These are phyloP conservation scores for Diplodus puntazzo DNA, from an alignment of 2,797 vertebrate species.

Conservation along the genomic window DNA sequence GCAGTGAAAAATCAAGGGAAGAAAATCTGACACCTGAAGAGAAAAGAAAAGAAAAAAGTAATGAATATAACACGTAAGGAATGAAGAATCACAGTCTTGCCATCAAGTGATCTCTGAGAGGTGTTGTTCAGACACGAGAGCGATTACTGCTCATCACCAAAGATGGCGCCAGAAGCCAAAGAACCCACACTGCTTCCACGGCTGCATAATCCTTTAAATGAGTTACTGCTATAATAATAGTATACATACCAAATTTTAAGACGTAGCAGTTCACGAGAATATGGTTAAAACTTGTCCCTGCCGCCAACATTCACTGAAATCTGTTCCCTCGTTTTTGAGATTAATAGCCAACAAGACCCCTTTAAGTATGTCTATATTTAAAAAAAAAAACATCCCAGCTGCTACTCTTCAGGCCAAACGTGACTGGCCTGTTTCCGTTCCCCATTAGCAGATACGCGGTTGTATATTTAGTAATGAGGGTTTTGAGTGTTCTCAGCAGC, in stretches of 20 bases:
- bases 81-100: not conserved
- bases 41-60: not conserved
- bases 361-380: conserved; percentile 7
- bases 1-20: not conserved
- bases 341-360: conserved; percentile 11
- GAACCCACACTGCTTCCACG: not conserved
- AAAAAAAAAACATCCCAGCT: conserved; percentile 56
- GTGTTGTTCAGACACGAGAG: not conserved
- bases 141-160: not conserved
- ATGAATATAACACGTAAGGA: not conserved
- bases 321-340: not conserved
- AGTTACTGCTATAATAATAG: not conserved
- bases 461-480: conserved; percentile 74
- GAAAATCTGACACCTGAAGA: not conserved
- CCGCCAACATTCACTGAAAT: not conserved
- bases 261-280: conserved; percentile 3
- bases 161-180: not conserved
- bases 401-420: conserved; percentile 50
- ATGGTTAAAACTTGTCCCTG: not conserved
- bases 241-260: no score
- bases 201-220: no score
- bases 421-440: conserved; percentile 59
- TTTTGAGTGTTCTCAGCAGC: conserved; percentile 70
- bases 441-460: conserved; percentile 52
- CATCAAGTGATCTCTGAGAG: not conserved